Evolutionary conservation across 2,797 vertebrate genomes (phyloP).

Genomic region (Gorsachius magnificus): DNA sequence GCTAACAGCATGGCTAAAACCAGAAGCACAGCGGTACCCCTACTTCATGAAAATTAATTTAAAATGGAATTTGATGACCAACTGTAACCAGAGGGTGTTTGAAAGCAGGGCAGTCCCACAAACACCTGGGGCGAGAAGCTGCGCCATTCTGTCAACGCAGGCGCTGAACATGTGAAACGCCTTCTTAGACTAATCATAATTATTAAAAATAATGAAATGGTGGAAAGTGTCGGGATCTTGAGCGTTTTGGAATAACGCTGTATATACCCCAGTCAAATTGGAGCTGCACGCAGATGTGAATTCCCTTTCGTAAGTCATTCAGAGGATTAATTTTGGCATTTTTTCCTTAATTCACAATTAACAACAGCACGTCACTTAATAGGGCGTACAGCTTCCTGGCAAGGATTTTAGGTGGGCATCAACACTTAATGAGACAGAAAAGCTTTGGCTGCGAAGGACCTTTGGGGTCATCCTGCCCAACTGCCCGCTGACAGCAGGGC

Average conservation of each 20-base stretch:
- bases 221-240: neutral
- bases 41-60: neutral
- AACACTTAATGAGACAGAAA: accelerated
- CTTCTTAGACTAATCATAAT: neutral
- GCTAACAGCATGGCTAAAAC: neutral
- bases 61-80: neutral
- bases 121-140: neutral
- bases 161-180: neutral
- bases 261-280: neutral
- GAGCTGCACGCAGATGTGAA: neutral
- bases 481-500: neutral
- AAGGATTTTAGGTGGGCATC: neutral
- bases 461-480: neutral
- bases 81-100: neutral
- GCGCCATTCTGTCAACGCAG: neutral
- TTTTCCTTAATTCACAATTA: neutral
- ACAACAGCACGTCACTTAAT: neutral
- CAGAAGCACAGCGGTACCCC: neutral
- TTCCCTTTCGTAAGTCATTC: neutral
- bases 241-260: accelerated
- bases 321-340: neutral
- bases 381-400: neutral
- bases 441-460: neutral
- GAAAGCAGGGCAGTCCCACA: neutral
- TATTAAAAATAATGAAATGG: neutral